Percentiles rank a stretch among this genome's conserved stretches.
Conservation (phyloP, 2,888 invertebrate species). For the Dasypolia templi region DNA sequence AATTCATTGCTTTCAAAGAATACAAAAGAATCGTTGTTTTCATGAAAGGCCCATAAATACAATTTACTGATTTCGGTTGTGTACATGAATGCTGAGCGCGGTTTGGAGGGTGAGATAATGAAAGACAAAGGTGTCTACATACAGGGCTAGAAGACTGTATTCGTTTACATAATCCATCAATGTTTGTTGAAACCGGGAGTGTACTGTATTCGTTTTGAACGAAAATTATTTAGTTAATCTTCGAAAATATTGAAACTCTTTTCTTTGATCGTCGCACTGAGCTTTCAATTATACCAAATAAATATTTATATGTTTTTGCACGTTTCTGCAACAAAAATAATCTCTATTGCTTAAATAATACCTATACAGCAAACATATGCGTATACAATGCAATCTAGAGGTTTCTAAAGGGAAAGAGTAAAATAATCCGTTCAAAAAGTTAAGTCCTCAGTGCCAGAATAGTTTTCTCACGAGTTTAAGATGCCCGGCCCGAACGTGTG, state of each 20-base stretch:
- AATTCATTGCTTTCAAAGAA: background rate
- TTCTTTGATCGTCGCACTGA: constrained; percentile 9
- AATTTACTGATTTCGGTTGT: background rate
- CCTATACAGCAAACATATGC: background rate
- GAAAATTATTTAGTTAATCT: constrained; percentile 9
- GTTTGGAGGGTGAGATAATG: background rate
- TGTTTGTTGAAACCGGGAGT: constrained; percentile 10
- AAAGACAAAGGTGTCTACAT: background rate
- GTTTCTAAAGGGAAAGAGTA: background rate
- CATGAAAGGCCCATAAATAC: background rate
- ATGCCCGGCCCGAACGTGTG: background rate
- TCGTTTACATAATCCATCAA: constrained; percentile 14
- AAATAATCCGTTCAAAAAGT: background rate
- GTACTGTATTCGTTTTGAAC: constrained; percentile 19
- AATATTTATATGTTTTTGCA: background rate
- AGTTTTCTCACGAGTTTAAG: no score
- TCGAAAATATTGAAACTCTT: constrained; percentile 9
- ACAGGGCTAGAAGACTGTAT: background rate
- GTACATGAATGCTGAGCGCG: background rate
- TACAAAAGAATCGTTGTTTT: background rate
- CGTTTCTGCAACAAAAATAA: no score
- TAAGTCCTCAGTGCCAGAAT: background rate
- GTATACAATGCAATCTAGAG: background rate
- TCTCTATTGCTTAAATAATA: no score
- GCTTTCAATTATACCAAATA: constrained; percentile 3